phyloP scores from a whole-genome alignment of 1,140 invertebrate species.

The Pectinophora gossypiella region DNA sequence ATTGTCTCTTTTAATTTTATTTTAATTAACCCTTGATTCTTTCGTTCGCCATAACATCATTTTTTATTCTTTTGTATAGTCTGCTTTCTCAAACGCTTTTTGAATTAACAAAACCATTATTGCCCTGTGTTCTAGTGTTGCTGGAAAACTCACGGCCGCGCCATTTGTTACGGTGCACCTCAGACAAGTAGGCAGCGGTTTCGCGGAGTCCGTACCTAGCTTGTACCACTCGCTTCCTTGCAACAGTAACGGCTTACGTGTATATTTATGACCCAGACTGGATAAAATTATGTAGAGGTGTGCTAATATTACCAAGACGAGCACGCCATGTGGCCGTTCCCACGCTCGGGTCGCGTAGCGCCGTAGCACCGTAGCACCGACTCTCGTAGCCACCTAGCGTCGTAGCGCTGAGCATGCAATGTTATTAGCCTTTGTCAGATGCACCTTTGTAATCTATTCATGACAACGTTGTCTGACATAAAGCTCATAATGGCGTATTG shows the following conservation, averaged over 20 bases:
- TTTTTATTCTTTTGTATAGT: no score
- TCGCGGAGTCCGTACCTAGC: constrained; percentile 16
- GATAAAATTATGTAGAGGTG: constrained; percentile 43
- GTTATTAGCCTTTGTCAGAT: constrained; percentile 32
- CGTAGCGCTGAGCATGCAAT: constrained; percentile 33
- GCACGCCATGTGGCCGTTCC: constrained; percentile 27
- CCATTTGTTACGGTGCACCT: not conserved
- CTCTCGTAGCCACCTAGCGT: constrained; percentile 11
- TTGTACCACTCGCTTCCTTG: constrained; percentile 22
- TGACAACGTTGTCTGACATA: not conserved
- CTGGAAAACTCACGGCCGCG: not conserved
- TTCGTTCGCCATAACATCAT: no score
- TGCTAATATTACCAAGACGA: constrained; percentile 38
- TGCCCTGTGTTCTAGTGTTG: no score
- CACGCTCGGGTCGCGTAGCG: constrained; percentile 34
- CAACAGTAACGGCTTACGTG: constrained; percentile 34
- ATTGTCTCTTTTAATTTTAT: constrained; percentile 39
- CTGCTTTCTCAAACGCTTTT: no score
- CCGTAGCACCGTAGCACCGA: constrained; percentile 19
- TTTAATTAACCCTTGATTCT: constrained; percentile 46
- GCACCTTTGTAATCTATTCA: constrained; percentile 14
- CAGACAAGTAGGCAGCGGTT: constrained; percentile 19
- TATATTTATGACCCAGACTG: constrained; percentile 36
- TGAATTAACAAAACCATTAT: no score
- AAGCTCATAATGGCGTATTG: not conserved